phyloP scores from a whole-genome alignment of 2,888 invertebrate species.

The Endotricha flammealis region DNA sequence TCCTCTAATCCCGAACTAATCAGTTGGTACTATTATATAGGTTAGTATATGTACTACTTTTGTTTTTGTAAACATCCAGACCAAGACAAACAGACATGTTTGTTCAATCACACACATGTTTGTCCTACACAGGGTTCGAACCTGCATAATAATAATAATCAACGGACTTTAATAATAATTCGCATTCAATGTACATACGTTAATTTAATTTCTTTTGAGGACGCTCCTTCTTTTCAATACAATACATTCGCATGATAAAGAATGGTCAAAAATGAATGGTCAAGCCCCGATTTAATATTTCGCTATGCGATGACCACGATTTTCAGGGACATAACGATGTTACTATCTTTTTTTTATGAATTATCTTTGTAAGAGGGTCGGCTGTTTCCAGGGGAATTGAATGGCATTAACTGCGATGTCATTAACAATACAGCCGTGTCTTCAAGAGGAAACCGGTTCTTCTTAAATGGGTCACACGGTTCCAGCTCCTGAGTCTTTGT shows the following conservation, averaged over 20 bases:
- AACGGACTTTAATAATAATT: constrained; percentile 41
- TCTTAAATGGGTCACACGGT: constrained; percentile 77
- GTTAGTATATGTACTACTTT: too few species aligned
- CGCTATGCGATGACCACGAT: constrained; percentile 56
- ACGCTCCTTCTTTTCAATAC: constrained; percentile 34
- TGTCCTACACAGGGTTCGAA: too few species aligned
- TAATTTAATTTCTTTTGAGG: constrained; percentile 45
- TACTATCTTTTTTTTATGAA: constrained; percentile 68
- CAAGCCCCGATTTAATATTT: constrained; percentile 62
- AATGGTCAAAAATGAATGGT: constrained; percentile 65
- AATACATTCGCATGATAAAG: constrained; percentile 53
- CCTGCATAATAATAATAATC: constrained; percentile 34
- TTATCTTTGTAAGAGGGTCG: constrained; percentile 68
- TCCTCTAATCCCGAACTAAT: too few species aligned
- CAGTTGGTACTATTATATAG: too few species aligned
- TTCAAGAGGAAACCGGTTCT: constrained; percentile 75
- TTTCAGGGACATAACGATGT: constrained; percentile 57
- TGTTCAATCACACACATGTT: too few species aligned
- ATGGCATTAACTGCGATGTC: constrained; percentile 69
- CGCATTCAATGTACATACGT: constrained; percentile 33
- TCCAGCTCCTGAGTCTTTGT: constrained; percentile 65
- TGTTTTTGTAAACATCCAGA: too few species aligned
- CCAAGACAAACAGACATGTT: too few species aligned
- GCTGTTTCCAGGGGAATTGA: constrained; percentile 64
- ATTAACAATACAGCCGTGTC: constrained; percentile 67